phyloP scores from a whole-genome alignment of 1,140 invertebrate species.

The Musca vetustissima region DNA sequence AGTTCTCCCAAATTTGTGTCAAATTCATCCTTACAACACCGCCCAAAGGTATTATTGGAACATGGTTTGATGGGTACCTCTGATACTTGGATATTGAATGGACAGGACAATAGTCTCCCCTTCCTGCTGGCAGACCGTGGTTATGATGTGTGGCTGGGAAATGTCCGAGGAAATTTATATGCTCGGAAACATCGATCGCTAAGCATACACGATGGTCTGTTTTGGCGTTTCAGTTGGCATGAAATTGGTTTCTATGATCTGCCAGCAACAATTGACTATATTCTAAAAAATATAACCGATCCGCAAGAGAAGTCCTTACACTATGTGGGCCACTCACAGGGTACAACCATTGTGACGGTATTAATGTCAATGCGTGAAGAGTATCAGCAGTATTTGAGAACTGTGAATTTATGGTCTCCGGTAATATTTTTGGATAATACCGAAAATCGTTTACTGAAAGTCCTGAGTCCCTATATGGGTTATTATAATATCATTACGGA shows the following conservation, averaged over 20 bases:
- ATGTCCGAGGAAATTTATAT: constrained; percentile 66
- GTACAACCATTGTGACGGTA: constrained; percentile 61
- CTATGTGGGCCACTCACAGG: constrained; percentile 69
- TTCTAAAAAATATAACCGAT: constrained; percentile 52
- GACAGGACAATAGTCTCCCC: constrained; percentile 59
- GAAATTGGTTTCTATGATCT: constrained; percentile 63
- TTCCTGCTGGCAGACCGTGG: constrained; percentile 67
- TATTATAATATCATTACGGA: constrained; percentile 45
- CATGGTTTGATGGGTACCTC: constrained; percentile 73
- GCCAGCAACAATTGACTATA: constrained; percentile 61
- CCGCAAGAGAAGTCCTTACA: constrained; percentile 57
- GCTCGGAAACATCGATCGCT: constrained; percentile 59
- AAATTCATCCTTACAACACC: background rate
- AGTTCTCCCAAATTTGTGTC: constrained; percentile 3
- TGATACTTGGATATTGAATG: constrained; percentile 70
- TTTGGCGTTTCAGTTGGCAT: constrained; percentile 62
- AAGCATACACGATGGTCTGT: constrained; percentile 34
- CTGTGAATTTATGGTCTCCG: constrained; percentile 62
- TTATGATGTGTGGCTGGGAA: constrained; percentile 72
- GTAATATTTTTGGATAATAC: constrained; percentile 57
- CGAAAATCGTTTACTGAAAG: constrained; percentile 42
- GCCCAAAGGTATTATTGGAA: constrained; percentile 54
- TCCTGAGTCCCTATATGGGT: constrained; percentile 38
- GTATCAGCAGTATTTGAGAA: constrained; percentile 62
- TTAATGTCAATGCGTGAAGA: constrained; percentile 58